These are phyloP conservation scores for Corythucha ciliata DNA, from an alignment of 2,888 invertebrate genomes.

Conservation along the genomic window DNA sequence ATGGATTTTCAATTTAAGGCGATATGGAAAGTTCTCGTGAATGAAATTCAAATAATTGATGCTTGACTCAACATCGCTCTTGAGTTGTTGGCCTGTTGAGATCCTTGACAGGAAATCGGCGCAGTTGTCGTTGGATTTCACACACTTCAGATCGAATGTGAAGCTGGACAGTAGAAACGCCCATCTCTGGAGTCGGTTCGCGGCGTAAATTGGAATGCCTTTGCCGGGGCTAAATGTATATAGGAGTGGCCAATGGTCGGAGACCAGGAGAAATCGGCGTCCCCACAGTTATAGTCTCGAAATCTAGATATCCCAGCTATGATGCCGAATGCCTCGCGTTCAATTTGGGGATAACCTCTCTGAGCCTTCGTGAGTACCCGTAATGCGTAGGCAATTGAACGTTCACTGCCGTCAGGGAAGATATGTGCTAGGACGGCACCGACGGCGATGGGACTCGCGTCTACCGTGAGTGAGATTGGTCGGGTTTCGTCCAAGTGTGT, in stretches of 20 bases:
- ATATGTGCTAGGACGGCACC: conserved; percentile 14
- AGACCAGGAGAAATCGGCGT: conserved; percentile 4
- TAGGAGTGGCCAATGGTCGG: conserved; percentile 16
- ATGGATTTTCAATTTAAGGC: conserved; percentile 39
- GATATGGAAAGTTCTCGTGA: conserved; percentile 29
- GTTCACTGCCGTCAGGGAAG: background rate
- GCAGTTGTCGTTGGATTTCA: conserved; percentile 10
- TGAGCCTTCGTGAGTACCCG: conserved; percentile 1
- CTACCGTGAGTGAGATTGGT: conserved; percentile 12
- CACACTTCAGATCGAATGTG: conserved; percentile 6
- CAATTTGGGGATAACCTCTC: background rate
- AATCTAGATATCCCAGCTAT: conserved; percentile 16
- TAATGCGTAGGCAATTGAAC: background rate
- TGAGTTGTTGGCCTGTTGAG: background rate
- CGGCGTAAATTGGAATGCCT: conserved; percentile 21
- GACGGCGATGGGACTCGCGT: conserved; percentile 14
- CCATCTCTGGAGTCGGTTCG: conserved; percentile 22
- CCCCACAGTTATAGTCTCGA: conserved; percentile 8
- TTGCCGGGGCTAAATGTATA: conserved; percentile 18
- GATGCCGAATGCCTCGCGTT: conserved; percentile 14
- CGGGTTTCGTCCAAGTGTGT: conserved; percentile 14
- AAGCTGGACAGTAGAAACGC: conserved; percentile 17
- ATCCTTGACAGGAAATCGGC: conserved; percentile 17
- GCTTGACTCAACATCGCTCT: background rate
- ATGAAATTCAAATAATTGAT: conserved; percentile 11